These are phyloP conservation scores for Dioctria linearis DNA, from an alignment of 2,888 invertebrate species.

Conservation along the genomic window DNA sequence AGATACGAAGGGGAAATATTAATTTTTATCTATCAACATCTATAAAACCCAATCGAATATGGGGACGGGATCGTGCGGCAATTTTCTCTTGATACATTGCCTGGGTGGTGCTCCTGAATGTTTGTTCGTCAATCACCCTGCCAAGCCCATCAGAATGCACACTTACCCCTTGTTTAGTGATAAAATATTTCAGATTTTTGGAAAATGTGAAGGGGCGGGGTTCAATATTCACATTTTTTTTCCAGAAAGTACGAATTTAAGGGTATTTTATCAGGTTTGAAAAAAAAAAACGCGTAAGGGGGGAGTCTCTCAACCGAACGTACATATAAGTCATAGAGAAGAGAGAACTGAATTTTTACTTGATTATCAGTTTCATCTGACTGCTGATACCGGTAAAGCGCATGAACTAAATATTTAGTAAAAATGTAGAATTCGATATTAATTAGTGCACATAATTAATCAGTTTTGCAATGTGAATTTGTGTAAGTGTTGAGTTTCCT, in stretches of 20 bases:
- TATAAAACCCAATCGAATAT: not conserved
- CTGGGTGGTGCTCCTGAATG: not conserved
- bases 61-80: not conserved
- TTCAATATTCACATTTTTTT: conserved; percentile 37
- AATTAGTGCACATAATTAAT: conserved; percentile 2
- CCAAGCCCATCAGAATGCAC: conserved; percentile 19
- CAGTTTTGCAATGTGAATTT: not conserved
- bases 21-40: not conserved
- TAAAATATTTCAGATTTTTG: conserved; percentile 55
- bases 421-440: not conserved
- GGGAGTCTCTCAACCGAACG: conserved; percentile 1
- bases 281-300: conserved; percentile 28
- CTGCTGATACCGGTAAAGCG: too few relatives aligned
- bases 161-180: conserved; percentile 33
- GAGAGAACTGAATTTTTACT: conserved; percentile 19
- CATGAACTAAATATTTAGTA: not conserved
- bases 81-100: too few relatives aligned
- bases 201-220: conserved; percentile 56
- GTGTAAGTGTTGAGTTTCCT: not conserved
- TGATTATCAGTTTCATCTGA: not conserved
- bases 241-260: conserved; percentile 50
- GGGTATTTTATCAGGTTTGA: conserved; percentile 53
- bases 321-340: not conserved
- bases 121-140: conserved; percentile 5
- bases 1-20: not conserved